phyloP scores from a whole-genome alignment of 64 coral and sea anemone genomes.

The Pocillopora damicornis region DNA sequence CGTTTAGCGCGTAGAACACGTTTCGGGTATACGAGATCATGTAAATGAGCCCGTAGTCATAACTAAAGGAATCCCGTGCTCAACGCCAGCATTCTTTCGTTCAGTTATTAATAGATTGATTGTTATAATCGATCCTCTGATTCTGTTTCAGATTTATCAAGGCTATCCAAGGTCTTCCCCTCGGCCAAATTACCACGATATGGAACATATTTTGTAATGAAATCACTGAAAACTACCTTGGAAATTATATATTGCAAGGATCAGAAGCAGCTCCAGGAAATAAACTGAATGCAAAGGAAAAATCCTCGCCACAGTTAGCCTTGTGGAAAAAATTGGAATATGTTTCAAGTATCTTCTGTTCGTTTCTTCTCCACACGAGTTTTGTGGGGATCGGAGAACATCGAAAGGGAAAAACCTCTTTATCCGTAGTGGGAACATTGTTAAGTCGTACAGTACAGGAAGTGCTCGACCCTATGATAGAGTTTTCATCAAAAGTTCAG shows the following conservation, averaged over 20 bases:
- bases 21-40: too few species aligned
- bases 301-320: neutral
- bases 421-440: conserved; percentile 28
- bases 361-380: conserved; percentile 54
- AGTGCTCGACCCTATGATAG: conserved; percentile 50
- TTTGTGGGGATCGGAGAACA: conserved; percentile 71
- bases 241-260: neutral
- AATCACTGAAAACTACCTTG: conserved; percentile 23
- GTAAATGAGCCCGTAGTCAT: too few species aligned
- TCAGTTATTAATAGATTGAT: neutral
- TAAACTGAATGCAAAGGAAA: conserved; percentile 10
- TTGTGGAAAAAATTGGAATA: conserved; percentile 11
- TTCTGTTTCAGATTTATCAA: conserved; percentile 6
- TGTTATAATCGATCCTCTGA: neutral
- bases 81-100: neutral
- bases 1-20: too few species aligned
- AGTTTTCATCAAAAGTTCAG: neutral
- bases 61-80: too few species aligned
- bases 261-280: neutral
- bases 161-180: conserved; percentile 39
- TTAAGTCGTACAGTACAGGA: neutral
- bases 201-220: conserved; percentile 41
- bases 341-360: conserved; percentile 34
- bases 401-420: conserved; percentile 21
- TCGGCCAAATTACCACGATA: conserved; percentile 23